Percentiles rank a stretch among this genome's conserved stretches.
Evolutionary conservation across 2,797 vertebrate species (phyloP).

Genomic region (Avahi laniger): DNA sequence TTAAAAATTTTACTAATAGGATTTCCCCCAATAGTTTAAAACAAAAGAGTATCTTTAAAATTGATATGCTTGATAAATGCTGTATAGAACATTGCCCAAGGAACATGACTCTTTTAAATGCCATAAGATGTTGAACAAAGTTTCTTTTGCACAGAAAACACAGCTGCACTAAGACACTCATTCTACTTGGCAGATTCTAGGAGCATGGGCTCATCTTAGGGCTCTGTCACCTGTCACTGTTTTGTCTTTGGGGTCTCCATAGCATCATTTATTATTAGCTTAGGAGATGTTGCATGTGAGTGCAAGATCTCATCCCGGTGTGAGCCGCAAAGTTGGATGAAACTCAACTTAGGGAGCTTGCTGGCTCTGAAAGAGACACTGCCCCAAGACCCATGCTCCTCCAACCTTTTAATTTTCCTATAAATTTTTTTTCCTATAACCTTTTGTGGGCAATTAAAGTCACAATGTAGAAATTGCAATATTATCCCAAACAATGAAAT

Average conservation of each 20-base stretch:
- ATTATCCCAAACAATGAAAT: slow-evolving; percentile 49
- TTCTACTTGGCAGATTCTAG: not conserved
- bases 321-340: not conserved
- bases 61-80: not conserved
- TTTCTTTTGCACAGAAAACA: not conserved
- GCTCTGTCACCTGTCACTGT: not conserved
- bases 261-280: not conserved
- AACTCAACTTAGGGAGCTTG: not conserved
- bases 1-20: not conserved
- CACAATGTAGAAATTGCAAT: slow-evolving; percentile 30
- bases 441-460: not conserved
- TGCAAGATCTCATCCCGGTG: not conserved
- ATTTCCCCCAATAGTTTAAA: not conserved
- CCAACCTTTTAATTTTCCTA: not conserved
- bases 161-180: not conserved
- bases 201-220: not conserved
- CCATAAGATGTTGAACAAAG: not conserved
- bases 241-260: not conserved
- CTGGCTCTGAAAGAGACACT: not conserved
- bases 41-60: not conserved
- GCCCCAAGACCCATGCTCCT: not conserved
- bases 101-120: not conserved
- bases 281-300: not conserved
- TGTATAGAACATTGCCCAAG: not conserved
- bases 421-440: not conserved